These are phyloP conservation scores for Mixornis gularis DNA, from an alignment of 2,113 vertebrate species.

Conservation along the genomic window DNA sequence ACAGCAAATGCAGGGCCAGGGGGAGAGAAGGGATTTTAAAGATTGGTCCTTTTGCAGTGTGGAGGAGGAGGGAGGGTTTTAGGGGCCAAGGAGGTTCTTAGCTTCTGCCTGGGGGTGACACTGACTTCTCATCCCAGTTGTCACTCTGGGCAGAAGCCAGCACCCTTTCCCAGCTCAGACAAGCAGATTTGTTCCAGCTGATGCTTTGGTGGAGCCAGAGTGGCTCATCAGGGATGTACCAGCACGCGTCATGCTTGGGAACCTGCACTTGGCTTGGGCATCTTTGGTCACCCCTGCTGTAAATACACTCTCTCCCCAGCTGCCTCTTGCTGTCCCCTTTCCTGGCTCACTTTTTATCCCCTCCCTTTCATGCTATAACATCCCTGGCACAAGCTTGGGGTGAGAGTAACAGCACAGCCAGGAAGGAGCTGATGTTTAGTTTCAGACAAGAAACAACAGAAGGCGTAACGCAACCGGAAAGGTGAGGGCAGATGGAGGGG, in stretches of 20 bases:
- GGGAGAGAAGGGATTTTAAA: background rate
- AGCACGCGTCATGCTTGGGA: fast-evolving
- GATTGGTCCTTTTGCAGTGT: background rate
- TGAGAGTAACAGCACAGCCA: background rate
- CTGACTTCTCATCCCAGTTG: background rate
- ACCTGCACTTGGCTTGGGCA: fast-evolving
- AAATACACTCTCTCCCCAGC: fast-evolving
- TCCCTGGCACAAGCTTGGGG: fast-evolving
- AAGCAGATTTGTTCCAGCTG: background rate
- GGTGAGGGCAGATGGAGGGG: background rate
- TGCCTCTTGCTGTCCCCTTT: background rate
- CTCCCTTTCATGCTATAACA: fast-evolving
- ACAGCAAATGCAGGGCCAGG: background rate
- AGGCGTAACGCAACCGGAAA: background rate
- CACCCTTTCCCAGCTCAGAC: background rate
- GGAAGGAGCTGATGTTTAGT: background rate
- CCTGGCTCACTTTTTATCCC: background rate
- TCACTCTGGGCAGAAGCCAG: background rate
- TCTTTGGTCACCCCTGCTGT: background rate
- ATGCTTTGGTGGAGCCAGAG: background rate
- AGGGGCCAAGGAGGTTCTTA: background rate
- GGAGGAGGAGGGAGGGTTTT: background rate
- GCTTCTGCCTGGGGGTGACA: background rate
- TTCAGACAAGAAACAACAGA: background rate
- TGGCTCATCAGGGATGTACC: background rate